phyloP scores from a whole-genome alignment of 2,113 vertebrate species.

The Eubucco bourcierii region DNA sequence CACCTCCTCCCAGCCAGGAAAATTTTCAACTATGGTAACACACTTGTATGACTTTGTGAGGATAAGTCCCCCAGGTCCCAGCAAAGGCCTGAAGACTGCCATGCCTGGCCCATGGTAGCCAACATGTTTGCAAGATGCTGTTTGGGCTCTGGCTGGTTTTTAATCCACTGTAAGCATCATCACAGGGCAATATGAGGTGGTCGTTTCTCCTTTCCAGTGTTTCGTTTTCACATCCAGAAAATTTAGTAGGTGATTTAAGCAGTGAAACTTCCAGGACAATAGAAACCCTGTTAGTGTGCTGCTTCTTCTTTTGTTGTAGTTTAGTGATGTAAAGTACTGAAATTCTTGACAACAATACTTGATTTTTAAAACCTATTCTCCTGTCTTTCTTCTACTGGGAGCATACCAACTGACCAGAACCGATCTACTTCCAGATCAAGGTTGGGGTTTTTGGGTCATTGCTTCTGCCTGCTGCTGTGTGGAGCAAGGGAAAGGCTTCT shows the following conservation, averaged over 20 bases:
- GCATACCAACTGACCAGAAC: background rate
- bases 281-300: background rate
- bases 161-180: background rate
- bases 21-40: constrained; percentile 17
- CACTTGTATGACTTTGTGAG: background rate
- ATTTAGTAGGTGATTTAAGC: background rate
- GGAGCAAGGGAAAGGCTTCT: background rate
- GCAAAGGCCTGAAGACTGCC: background rate
- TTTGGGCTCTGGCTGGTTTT: background rate
- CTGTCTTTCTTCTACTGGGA: background rate
- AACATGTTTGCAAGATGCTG: background rate
- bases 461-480: background rate
- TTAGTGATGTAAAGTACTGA: background rate
- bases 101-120: background rate
- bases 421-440: background rate
- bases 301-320: background rate
- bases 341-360: background rate
- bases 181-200: background rate
- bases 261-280: background rate
- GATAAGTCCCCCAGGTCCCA: background rate
- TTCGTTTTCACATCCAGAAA: background rate
- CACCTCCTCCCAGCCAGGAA: background rate
- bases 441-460: background rate
- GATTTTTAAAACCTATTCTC: background rate
- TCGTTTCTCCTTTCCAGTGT: background rate